Percentiles rank a stretch among this genome's conserved stretches.
These are phyloP conservation scores for Eulemur albifrons DNA, from an alignment of 2,797 vertebrate species.

Conservation along the genomic window DNA sequence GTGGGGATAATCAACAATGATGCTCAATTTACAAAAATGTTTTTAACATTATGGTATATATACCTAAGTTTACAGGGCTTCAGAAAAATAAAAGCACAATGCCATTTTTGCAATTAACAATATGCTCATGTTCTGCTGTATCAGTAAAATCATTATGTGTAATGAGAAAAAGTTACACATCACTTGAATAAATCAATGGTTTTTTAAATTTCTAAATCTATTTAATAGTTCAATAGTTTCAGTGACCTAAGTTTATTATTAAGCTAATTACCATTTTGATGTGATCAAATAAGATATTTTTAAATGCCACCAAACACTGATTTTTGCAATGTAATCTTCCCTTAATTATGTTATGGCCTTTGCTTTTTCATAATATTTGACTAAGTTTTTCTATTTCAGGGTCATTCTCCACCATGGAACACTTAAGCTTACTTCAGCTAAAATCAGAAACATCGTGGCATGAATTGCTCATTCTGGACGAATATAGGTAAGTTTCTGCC, in stretches of 20 bases:
- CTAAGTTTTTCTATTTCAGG: slow-evolving; percentile 2
- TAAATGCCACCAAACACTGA: neutral
- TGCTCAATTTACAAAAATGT: neutral
- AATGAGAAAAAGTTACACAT: slow-evolving; percentile 60
- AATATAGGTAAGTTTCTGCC: neutral
- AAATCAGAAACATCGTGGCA: neutral
- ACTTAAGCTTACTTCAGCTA: neutral
- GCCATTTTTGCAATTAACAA: slow-evolving; percentile 41
- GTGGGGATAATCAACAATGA: neutral
- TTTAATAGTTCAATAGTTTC: slow-evolving; percentile 67
- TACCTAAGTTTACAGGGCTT: neutral
- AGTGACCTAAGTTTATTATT: slow-evolving; percentile 49
- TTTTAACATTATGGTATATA: neutral
- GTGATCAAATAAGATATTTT: slow-evolving; percentile 35
- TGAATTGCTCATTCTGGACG: neutral
- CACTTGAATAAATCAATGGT: slow-evolving; percentile 64
- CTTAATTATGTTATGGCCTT: neutral
- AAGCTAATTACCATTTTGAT: slow-evolving; percentile 57
- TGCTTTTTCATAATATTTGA: neutral
- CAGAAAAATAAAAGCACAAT: neutral
- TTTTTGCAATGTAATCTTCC: slow-evolving; percentile 6
- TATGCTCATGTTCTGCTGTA: neutral
- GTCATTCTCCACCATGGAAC: neutral
- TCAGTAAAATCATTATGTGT: slow-evolving; percentile 59
- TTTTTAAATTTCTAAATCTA: slow-evolving; percentile 63